A percentile compares a stretch with the other conserved stretches of the same genome.
phyloP scores from a whole-genome alignment of 2,888 invertebrate species.

The Drosophila villosipedis region DNA sequence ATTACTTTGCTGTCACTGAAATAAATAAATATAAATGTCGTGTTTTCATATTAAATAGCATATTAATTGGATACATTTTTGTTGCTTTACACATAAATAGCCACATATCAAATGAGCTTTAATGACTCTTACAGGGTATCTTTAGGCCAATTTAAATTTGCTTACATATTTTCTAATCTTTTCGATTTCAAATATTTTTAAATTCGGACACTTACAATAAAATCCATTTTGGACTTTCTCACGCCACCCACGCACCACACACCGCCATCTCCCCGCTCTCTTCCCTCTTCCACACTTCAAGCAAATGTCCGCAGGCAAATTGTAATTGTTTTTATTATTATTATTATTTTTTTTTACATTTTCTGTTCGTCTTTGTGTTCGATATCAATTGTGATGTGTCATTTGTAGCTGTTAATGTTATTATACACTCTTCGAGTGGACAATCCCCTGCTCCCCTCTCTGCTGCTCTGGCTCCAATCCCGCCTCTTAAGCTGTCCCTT shows the following conservation, averaged over 20 bases:
- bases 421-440: constrained; percentile 23
- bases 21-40: neutral
- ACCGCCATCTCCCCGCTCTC: neutral
- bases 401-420: constrained; percentile 52
- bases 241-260: constrained; percentile 59
- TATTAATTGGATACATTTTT: neutral
- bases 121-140: neutral
- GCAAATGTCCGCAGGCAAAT: constrained; percentile 25
- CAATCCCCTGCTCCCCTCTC: neutral
- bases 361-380: constrained; percentile 5
- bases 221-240: constrained; percentile 56
- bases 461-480: neutral
- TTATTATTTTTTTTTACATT: neutral
- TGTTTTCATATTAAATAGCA: neutral
- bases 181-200: neutral
- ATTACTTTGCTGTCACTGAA: neutral
- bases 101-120: neutral
- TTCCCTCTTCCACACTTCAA: neutral
- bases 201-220: neutral
- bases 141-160: neutral
- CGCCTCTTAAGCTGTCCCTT: constrained; percentile 6
- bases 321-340: constrained; percentile 21
- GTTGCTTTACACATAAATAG: neutral
- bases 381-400: constrained; percentile 41
- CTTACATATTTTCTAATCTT: neutral